phyloP scores from a whole-genome alignment of 53 echinoderm and acorn worm genomes.

The Pentamera pediparva region DNA sequence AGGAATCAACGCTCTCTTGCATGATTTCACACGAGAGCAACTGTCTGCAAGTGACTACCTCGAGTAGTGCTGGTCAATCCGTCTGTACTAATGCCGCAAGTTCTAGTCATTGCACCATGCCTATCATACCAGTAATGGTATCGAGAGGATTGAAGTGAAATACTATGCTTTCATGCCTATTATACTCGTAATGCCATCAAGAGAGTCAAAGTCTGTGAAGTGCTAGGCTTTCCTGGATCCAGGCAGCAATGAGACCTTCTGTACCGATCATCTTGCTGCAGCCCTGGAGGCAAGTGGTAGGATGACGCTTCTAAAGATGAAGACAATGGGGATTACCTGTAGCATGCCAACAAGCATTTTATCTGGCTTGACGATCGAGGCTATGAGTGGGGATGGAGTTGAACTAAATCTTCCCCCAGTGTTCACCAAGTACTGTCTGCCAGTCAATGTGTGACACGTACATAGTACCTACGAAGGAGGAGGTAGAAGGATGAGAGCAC shows the following conservation, averaged over 20 bases:
- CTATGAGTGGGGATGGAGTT: not conserved
- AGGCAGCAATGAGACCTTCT: not conserved
- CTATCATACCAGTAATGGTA: conserved; percentile 36
- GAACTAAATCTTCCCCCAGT: not conserved
- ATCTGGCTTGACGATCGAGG: not conserved
- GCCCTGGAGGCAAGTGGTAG: not conserved
- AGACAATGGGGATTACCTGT: not conserved
- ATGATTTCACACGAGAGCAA: not conserved
- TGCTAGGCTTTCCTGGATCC: not conserved
- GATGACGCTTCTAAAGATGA: not conserved
- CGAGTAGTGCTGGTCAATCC: not conserved
- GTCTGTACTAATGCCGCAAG: conserved; percentile 6
- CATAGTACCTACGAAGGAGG: not conserved
- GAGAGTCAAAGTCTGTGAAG: not conserved
- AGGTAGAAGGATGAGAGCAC: not conserved
- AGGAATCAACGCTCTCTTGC: conserved; percentile 38
- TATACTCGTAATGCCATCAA: too few species aligned
- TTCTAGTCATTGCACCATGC: conserved; percentile 36
- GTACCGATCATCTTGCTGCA: not conserved
- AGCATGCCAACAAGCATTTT: not conserved
- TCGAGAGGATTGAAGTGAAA: conserved; percentile 10
- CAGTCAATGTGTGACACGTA: not conserved
- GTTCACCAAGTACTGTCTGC: not conserved
- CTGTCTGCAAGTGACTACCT: too few species aligned
- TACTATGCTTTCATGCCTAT: conserved; percentile 38